A percentile compares a stretch with the other conserved stretches of the same genome.
Conservation (phyloP, 2,888 invertebrate genomes). For the Spilarctia lutea region DNA sequence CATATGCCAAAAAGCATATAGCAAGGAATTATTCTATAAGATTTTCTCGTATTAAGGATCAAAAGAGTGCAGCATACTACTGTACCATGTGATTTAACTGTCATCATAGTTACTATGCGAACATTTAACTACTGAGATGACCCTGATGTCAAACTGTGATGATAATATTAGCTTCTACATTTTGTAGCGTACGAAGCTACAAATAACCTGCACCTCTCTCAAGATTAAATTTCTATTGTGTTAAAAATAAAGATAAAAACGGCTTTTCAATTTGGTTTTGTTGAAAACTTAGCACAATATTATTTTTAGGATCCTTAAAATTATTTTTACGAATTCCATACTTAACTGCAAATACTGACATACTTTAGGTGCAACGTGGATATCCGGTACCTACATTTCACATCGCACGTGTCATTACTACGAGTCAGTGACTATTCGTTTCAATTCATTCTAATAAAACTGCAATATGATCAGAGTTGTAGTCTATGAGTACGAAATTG, state of each 20-base stretch:
- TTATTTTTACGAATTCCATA: slow-evolving; percentile 28
- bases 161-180: slow-evolving; percentile 52
- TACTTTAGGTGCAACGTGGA: slow-evolving; percentile 27
- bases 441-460: slow-evolving; percentile 47
- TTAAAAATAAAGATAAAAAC: slow-evolving; percentile 4
- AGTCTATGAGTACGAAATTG: slow-evolving; percentile 26
- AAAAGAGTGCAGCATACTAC: slow-evolving; percentile 9
- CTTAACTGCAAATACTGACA: slow-evolving; percentile 40
- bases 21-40: slow-evolving; percentile 30
- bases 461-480: slow-evolving; percentile 41
- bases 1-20: slow-evolving; percentile 59
- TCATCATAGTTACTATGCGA: slow-evolving; percentile 33
- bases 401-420: slow-evolving; percentile 46
- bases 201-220: slow-evolving; percentile 32
- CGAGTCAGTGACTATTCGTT: slow-evolving; percentile 27
- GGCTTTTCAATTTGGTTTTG: neutral
- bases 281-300: neutral
- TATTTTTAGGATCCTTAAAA: neutral
- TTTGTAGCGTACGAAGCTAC: slow-evolving; percentile 40
- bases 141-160: slow-evolving; percentile 49
- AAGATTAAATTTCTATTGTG: slow-evolving; percentile 22
- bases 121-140: slow-evolving; percentile 45
- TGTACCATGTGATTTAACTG: slow-evolving; percentile 36
- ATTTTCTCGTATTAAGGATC: slow-evolving; percentile 17
- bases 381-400: slow-evolving; percentile 58